Evolutionary conservation across 23 tunicate species (phyloP), one percentile per base, ranked within the genome.

Genomic region (Trididemnum nubilum): DNA sequence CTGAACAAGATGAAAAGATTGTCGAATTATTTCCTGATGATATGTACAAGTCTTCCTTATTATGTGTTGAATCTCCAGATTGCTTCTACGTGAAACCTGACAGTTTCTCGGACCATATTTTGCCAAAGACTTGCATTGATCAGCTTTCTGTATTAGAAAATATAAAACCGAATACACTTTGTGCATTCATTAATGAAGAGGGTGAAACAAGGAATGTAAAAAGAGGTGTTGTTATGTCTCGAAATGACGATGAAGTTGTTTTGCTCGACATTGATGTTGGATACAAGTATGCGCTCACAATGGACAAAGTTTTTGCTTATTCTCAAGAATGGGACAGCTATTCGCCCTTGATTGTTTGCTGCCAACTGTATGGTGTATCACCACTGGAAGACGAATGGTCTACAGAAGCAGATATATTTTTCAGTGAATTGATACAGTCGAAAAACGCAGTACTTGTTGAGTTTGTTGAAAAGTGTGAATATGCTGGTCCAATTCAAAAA

Each of bases 11-110:
- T 25, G 60, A 37, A 24, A 4, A 37, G 38, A n/a, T 12, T 37
- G 26, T 3, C n/a, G 67, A 61, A 12, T 12, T 24, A 24, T 61
- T 26, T n/a, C 5, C 26, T 61, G 18, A 12, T n/a, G 67, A 61
- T n/a, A 15, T 3, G 4, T 24, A 12, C 25, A n/a, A 31, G 15
- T 67, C 38, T 15, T 30, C 38, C 7, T 2, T 67, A 30, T 31
- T 67, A 12, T 67, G 74, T 67, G 74, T 31, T 31, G 74, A 67
- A 37, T 22, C 59, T 22, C 79, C 79, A 73, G 79, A 40, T 39
- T 36, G 32, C 33, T 73, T 73, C 38, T 73, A 67, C 25, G 74
- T 67, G 9, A 67, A 67, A n/a, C 38, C 74, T 67, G 38, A 33
- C 2, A 9, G 7, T 67, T 32, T 67, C 74, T 4, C 7, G 2